These are phyloP conservation scores for Xestia rhomboidea DNA, from an alignment of 2,888 invertebrate species.

Conservation along the genomic window DNA sequence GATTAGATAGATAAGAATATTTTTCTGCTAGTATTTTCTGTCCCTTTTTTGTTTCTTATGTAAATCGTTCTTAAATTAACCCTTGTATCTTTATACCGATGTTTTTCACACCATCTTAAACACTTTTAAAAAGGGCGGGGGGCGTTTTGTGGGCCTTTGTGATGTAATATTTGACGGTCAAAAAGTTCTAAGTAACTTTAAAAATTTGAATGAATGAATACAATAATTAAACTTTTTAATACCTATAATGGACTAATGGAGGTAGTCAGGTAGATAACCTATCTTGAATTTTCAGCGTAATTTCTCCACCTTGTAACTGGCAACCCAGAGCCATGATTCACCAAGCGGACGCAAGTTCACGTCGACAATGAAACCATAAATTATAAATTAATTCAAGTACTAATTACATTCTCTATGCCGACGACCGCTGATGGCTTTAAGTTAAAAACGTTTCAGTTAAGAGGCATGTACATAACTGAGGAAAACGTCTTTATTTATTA, in stretches of 20 bases:
- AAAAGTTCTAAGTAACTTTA: neutral
- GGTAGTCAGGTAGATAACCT: too few relatives aligned
- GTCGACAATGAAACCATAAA: conserved; percentile 82
- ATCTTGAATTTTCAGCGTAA: neutral
- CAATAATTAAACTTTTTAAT: neutral
- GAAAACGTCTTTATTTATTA: neutral
- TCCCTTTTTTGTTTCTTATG: neutral
- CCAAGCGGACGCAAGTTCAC: conserved; percentile 74
- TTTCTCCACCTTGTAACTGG: conserved; percentile 48
- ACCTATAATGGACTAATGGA: too few relatives aligned
- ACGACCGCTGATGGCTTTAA: conserved; percentile 55
- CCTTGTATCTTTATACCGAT: too few relatives aligned
- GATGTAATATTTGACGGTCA: neutral
- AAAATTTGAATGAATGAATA: neutral
- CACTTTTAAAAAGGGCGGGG: neutral
- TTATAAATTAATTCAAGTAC: conserved; percentile 84
- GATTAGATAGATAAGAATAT: too few relatives aligned
- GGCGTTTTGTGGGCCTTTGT: neutral
- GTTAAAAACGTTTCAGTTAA: conserved; percentile 32
- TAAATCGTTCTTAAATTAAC: too few relatives aligned
- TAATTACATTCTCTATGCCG: conserved; percentile 77
- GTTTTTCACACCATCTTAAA: neutral
- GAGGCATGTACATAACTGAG: neutral
- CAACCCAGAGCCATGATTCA: conserved; percentile 81
- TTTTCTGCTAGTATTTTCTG: neutral